Base-by-base conservation (phyloP, 2,888 invertebrate species). In the Pardosa pseudoannulata region DNA sequence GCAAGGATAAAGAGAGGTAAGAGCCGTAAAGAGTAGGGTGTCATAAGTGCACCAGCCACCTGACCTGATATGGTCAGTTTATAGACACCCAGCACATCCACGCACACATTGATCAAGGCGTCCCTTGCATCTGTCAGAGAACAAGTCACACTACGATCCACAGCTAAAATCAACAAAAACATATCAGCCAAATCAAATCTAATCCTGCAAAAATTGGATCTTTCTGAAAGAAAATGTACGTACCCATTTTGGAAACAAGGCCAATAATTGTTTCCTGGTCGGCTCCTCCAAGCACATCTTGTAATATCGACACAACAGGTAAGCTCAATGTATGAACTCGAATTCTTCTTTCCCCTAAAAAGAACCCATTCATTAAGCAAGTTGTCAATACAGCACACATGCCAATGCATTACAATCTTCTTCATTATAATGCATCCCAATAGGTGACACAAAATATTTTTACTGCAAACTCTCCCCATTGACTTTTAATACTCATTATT, bases 251-350 rank as follows among this genome's bases (percentile, higher is more conserved):
- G 29, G 97, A 94, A 32, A 99, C 93, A 88, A 99, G 92, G 76
- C 97, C 97, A 76, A 97, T 93, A 89, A 99, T 97, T 89, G 97
- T 96, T 91, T 97, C 96, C 90, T 98, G 96, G 92, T 99, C 99
- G 0, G 98, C 99, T 13, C 91, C 90, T 94, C 96, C 94, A 90
- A 98, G 93, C 5, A 99, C 94, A 90, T 98, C 98, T 0, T 95
- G 94, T 79, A 99, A 91, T 90, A 94, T 96, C 79, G 94, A 94
- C 0, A 96, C 95, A 1, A 98, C 95, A 0, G 99, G 99, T 89
- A 99, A 92, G 91, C 98, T 98, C 88, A 99, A 92, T 0, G 99
- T 99, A 92, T 99, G 99, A 19, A 99, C 99, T 87, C 99, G 94
- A 91, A 99, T 99, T 90, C 99, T 94, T 78, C 99, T 93, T 92